Base-by-base conservation (phyloP, 2,113 vertebrate species). In the Echinops telfairi region DNA sequence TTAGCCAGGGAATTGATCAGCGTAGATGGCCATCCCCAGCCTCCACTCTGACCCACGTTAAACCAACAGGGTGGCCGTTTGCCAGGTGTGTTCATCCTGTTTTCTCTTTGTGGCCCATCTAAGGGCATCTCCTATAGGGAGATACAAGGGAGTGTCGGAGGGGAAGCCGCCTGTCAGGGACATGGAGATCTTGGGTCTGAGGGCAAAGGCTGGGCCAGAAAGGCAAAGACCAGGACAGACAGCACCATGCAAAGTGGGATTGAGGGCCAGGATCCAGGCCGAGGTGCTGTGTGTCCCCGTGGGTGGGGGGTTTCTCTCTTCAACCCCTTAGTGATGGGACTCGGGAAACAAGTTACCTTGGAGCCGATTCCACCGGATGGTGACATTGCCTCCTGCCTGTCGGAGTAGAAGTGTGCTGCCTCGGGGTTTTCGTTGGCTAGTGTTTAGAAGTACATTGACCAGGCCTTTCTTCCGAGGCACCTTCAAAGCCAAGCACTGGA, bases 21-120 rank as follows among this genome's bases (percentile, higher is more conserved):
- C 15, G 10, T 22, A 3, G 20, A 43, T 31, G 38, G 33, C 78
- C 19, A 31, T 5, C n/a, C 25, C 33, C 27, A 20, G 0, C 36
- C 70, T 84, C 43, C 20, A 11, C 71, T 16, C 68, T n/a, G 47
- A 12, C 25, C 75, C 6, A 2, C 2, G 0, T 19, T 17, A 19
- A 53, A 33, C 2, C 11, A 25, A 14, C 7, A 0, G 4, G 22
- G 5, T 20, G 38, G 73, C 16, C 12, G 0, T 31, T 40, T 4
- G 1, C 60, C 31, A 8, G 0, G 8, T 53, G 33, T 4, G 8
- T 71, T 57, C 11, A 29, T 23, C 66, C 6, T 0, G 25, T n/a
- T n/a, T 88, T 31, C 20, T 47, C 68, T 22, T 10, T n/a, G 77
- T 62, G 80, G 36, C 20, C n/a, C 19, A 7, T 19, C 58, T 79